Evolutionary conservation across 1,140 invertebrate genomes (phyloP), one percentile per base, ranked within the genome.

Genomic region (Drosophila mayri): DNA sequence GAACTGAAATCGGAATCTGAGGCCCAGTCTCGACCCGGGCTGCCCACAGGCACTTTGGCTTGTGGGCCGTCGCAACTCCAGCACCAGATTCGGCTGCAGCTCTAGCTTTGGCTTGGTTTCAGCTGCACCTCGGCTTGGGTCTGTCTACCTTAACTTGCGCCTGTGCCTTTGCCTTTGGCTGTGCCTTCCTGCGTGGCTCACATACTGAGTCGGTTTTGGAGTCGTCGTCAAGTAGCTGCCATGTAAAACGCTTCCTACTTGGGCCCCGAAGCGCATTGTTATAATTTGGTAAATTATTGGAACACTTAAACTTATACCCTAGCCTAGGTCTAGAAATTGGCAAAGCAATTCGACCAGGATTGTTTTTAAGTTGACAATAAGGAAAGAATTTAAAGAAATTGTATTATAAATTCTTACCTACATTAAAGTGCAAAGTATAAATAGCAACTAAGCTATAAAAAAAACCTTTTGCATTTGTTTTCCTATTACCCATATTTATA

Each of bases 201-300:
- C 58, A 72, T 32, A 67, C 43, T 60, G 22, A 44, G 32, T 61
- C 30, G 55, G 55, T 60, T 44, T 70, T 61, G 60, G 22, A 52
- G 43, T 52, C 75, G 60, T 86, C 84, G 63, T 83, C 76, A 86
- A 85, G 81, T 84, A 84, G 81, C 81, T 84, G 83, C 76, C 84
- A 86, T 79, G 80, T 88, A 83, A 76, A 83, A 83, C 66, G 85
- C 84, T 87, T 87, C 84, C 83, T 87, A 87, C 83, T 87, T 84
- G 62, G 65, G 80, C 64, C 66, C 61, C 77, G 64, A 40, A 68
- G 67, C 61, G 61, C 72, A 88, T 76, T 86, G 70, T 79, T 87
- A 83, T 88, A 86, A 76, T 86, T 88, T 78, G 70, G 70, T 79
- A 68, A 72, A 79, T 76, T 87, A 76, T 82, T 67, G 65, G 62